Base-by-base conservation (phyloP, 1,140 invertebrate species). In the Lanistes nyassanus region DNA sequence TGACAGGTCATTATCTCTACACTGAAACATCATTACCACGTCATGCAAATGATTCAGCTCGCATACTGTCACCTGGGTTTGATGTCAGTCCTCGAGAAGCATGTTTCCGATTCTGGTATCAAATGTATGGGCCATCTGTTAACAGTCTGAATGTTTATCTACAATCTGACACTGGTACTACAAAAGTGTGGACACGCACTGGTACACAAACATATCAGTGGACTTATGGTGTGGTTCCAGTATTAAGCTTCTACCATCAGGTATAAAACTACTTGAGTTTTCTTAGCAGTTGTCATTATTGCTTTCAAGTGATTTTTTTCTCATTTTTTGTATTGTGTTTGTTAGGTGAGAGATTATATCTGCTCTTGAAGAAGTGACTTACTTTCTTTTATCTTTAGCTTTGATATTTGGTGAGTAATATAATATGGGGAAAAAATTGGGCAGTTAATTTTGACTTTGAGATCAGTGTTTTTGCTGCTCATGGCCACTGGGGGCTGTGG, bases 201-300 rank as follows among this genome's bases (percentile, higher is more conserved):
- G 93, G 93, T 19, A 93, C 94, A 83, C 91, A 93, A 47, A 93
- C 93, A 0, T 93, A 94, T 78, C 90, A 91, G 0, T 94, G 94
- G 94, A 92, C 92, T 78, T 90, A 92, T 78, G 93, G 92, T 6
- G 92, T 92, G 84, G 91, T 94, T 1, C 91, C 93, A 5, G 78
- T 88, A 39, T 85, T 90, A 92, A 34, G 91, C 91, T 36, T 93
- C 90, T 6, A 78, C 89, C 88, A 92, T 58, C 60, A 76, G 78
- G 78, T 76, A 34, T 29, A 36, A 58, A 42, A 23, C 2, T 26
- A 11, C 5, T 23, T 73, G 19, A 3, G 23, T 7, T 47, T 26
- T 71, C 11, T n/a, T 0, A n/a, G n/a, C n/a, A n/a, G n/a, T n/a
- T n/a, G n/a, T n/a, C n/a, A n/a, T n/a, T n/a, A n/a, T n/a, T n/a